These are phyloP conservation scores for Oncorhynchus clarkii DNA, from an alignment of 2,113 vertebrate species.

Conservation along the genomic window DNA sequence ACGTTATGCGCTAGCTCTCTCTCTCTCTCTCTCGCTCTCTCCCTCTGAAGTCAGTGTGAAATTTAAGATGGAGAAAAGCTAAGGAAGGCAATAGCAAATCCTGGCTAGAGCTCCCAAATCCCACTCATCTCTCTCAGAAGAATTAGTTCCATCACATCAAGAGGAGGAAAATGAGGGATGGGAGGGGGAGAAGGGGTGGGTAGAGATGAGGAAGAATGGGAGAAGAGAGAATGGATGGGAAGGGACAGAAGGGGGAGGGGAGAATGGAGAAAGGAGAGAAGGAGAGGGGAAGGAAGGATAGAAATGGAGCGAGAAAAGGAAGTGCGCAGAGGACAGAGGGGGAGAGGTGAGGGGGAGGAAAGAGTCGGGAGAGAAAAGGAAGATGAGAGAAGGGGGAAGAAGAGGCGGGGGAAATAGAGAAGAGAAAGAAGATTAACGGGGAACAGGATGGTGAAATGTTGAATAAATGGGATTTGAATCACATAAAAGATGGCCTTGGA, in stretches of 20 bases:
- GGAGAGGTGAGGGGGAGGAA: background rate
- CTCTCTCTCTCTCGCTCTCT: constrained; percentile 29
- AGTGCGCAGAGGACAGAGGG: background rate
- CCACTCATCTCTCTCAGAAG: constrained; percentile 19
- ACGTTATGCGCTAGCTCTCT: no score
- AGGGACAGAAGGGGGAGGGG: background rate
- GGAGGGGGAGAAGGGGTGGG: background rate
- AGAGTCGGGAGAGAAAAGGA: background rate
- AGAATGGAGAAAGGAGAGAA: background rate
- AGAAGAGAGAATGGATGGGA: background rate
- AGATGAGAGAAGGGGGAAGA: background rate
- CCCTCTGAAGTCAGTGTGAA: constrained; percentile 33
- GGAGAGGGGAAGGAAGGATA: constrained; percentile 1
- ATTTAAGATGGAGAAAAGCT: constrained; percentile 36
- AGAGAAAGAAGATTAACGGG: background rate
- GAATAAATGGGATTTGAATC: background rate
- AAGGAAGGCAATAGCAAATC: constrained; percentile 15
- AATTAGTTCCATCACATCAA: constrained; percentile 23
- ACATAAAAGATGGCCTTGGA: background rate
- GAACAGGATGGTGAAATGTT: background rate
- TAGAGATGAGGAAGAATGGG: background rate
- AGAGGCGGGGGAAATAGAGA: background rate
- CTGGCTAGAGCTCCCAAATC: constrained; percentile 19
- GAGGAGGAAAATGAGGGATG: background rate
- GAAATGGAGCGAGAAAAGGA: background rate